A percentile compares a stretch with the other conserved stretches of the same genome.
Evolutionary conservation across 53 echinoderm and acorn worm species (phyloP).

Genomic region (Patiria pectinifera): DNA sequence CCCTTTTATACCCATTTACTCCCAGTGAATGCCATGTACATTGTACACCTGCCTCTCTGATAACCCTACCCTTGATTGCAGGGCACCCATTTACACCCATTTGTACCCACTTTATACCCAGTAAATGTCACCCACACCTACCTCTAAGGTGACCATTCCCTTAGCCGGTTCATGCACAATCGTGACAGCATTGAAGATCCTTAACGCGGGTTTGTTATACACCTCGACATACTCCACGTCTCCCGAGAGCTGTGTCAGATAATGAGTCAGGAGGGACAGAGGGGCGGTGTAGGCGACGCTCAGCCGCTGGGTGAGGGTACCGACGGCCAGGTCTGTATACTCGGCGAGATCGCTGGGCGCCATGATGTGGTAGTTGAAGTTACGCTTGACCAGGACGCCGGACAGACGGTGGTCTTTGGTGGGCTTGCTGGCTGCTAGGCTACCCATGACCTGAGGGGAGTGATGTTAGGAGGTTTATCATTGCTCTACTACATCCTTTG

Average conservation of each 20-base stretch:
- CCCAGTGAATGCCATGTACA: no score
- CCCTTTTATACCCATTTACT: neutral
- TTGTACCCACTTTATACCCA: neutral
- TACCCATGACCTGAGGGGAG: slow-evolving; percentile 88
- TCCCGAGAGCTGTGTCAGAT: slow-evolving; percentile 88
- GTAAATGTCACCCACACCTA: slow-evolving; percentile 19
- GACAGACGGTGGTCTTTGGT: slow-evolving; percentile 77
- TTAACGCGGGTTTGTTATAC: slow-evolving; percentile 81
- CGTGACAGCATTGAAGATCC: slow-evolving; percentile 81
- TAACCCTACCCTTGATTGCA: neutral
- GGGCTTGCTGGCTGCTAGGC: slow-evolving; percentile 71
- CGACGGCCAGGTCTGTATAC: slow-evolving; percentile 91
- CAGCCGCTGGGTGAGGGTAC: slow-evolving; percentile 89
- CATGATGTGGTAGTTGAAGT: slow-evolving; percentile 99
- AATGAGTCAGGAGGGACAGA: slow-evolving; percentile 85
- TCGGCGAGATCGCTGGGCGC: slow-evolving; percentile 86
- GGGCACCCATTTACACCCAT: neutral
- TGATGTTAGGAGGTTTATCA: neutral
- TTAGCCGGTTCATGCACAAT: slow-evolving; percentile 88
- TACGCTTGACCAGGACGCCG: slow-evolving; percentile 93
- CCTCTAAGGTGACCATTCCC: slow-evolving; percentile 86
- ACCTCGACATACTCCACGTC: slow-evolving; percentile 87
- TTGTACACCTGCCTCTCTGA: neutral
- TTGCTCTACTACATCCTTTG: no score
- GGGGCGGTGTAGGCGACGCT: slow-evolving; percentile 87